Evolutionary conservation across 2,888 invertebrate genomes (phyloP).

Genomic region (Rotaria sp.): DNA sequence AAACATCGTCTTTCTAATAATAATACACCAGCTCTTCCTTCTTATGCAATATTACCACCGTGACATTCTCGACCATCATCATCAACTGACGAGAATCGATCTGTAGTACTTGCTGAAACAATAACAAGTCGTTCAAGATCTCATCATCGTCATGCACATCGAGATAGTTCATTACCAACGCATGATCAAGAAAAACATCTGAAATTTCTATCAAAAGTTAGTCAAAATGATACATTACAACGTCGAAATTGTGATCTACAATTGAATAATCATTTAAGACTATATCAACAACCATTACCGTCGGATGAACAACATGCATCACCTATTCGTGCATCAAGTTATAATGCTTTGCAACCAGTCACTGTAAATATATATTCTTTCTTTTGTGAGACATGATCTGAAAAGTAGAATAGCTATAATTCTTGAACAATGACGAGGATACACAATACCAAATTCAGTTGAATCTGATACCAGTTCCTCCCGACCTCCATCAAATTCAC

Average conservation of each 20-base stretch:
- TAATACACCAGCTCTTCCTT: neutral
- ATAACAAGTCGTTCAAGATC: neutral
- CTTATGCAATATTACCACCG: neutral
- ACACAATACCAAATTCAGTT: neutral
- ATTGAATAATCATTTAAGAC: neutral
- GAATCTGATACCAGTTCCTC: neutral
- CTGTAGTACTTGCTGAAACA: neutral
- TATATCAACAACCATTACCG: neutral
- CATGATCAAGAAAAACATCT: neutral
- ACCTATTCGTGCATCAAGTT: neutral
- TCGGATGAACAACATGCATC: neutral
- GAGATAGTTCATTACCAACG: neutral
- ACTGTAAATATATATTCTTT: neutral
- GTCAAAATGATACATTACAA: neutral
- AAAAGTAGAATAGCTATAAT: too few species aligned
- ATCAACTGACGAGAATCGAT: neutral
- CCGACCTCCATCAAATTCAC: neutral
- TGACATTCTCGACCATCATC: neutral
- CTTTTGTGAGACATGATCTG: too few species aligned
- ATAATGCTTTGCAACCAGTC: neutral
- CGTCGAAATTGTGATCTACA: neutral
- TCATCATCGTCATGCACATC: neutral
- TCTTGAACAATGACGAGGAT: neutral
- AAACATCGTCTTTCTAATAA: neutral
- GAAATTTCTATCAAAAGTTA: neutral